Evolutionary conservation across 2,113 vertebrate species (phyloP).

Genomic region (Labeo rohita): DNA sequence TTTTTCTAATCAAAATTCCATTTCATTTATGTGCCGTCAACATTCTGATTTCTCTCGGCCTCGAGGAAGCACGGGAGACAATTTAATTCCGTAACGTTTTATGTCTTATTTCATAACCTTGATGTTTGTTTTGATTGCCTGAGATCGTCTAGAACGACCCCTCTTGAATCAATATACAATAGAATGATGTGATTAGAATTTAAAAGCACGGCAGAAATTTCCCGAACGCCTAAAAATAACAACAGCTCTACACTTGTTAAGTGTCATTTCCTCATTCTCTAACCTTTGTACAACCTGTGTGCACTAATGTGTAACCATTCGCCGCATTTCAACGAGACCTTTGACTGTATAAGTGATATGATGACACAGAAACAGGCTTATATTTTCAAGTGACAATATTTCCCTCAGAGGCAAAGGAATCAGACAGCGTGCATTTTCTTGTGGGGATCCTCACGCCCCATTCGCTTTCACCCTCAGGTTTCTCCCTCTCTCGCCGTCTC

Average conservation of each 20-base stretch:
- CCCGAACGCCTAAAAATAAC: neutral
- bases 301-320: conserved; percentile 36
- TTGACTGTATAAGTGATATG: conserved; percentile 47
- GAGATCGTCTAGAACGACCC: conserved; percentile 36
- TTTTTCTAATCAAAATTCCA: conserved; percentile 50
- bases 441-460: conserved; percentile 30
- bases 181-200: conserved; percentile 33
- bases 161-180: conserved; percentile 4
- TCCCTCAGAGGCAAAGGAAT: conserved; percentile 24
- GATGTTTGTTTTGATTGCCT: conserved; percentile 45
- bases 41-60: conserved; percentile 38
- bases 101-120: conserved; percentile 47
- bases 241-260: neutral
- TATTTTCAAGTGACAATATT: conserved; percentile 32
- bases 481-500: conserved; percentile 11
- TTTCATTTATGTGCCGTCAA: conserved; percentile 51
- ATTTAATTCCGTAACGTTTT: conserved; percentile 49
- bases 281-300: conserved; percentile 53
- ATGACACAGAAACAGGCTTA: conserved; percentile 9
- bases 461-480: conserved; percentile 36
- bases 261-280: conserved; percentile 36
- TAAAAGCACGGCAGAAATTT: conserved; percentile 8
- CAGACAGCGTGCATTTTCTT: conserved; percentile 29
- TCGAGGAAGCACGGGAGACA: conserved; percentile 36
- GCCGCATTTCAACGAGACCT: conserved; percentile 37